phyloP scores from a whole-genome alignment of 53 echinoderm and acorn worm genomes.

The Pentamera pediparva region DNA sequence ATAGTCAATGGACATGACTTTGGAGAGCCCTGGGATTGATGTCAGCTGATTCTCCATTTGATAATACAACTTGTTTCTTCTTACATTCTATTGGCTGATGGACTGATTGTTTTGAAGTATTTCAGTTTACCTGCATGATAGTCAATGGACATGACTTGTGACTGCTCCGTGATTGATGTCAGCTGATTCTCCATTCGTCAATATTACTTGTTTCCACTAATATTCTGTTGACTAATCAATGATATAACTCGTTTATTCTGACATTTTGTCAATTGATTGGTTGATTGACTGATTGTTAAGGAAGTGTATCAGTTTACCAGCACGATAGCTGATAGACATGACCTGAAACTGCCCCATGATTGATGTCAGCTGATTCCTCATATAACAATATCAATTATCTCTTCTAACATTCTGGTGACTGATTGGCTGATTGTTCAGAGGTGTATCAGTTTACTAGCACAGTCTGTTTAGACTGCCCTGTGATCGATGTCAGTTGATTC shows the following conservation, averaged over 20 bases:
- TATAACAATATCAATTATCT: too few species aligned
- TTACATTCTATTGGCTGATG: not conserved
- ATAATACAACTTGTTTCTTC: not conserved
- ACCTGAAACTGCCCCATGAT: conserved; percentile 65
- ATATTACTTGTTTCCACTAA: too few species aligned
- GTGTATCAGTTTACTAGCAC: conserved; percentile 48
- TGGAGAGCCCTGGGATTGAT: not conserved
- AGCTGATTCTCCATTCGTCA: conserved; percentile 9
- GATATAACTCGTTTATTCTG: not conserved
- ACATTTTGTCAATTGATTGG: not conserved
- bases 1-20: not conserved
- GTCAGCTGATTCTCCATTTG: not conserved
- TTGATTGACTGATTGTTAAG: not conserved
- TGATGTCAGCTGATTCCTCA: conserved; percentile 38
- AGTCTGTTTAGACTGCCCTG: conserved; percentile 73
- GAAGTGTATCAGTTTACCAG: conserved; percentile 34
- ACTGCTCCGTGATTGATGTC: conserved; percentile 68
- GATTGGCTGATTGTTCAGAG: not conserved
- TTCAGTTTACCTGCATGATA: conserved; percentile 65
- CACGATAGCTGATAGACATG: conserved; percentile 84
- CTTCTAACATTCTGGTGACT: too few species aligned
- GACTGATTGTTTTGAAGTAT: not conserved
- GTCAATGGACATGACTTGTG: conserved; percentile 68
- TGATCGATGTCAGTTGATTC: conserved; percentile 53
- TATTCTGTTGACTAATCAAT: too few species aligned